phyloP scores from a whole-genome alignment of 2,113 vertebrate species.

The Brevimyrus niger region DNA sequence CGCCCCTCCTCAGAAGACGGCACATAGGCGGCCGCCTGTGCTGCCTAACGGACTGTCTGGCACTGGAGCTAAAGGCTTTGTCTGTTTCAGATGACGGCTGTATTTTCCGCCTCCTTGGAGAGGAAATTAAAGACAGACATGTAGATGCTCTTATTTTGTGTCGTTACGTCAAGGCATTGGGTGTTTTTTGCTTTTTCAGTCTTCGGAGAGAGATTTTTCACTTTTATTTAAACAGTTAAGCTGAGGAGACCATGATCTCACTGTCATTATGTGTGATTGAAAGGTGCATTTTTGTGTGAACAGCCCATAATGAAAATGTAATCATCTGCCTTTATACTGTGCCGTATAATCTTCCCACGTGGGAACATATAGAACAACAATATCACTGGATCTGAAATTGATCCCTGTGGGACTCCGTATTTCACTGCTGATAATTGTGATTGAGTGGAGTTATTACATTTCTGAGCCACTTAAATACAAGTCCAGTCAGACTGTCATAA shows the following conservation, averaged over 20 bases:
- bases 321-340: neutral
- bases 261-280: neutral
- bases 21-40: neutral
- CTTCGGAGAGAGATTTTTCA: neutral
- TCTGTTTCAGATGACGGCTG: neutral
- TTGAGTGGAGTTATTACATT: neutral
- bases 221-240: neutral
- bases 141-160: neutral
- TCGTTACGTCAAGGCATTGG: neutral
- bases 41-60: neutral
- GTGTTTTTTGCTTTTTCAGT: neutral
- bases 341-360: neutral
- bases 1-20: neutral
- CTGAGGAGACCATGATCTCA: neutral
- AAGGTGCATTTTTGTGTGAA: neutral
- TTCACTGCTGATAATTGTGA: neutral
- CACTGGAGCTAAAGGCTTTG: neutral
- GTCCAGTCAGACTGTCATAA: neutral
- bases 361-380: neutral
- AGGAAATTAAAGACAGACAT: neutral
- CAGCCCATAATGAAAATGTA: neutral
- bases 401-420: neutral
- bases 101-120: neutral
- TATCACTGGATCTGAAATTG: neutral
- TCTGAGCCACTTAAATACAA: neutral